Base-by-base conservation (phyloP, 2,888 invertebrate genomes). In the Ophion slaviceki region DNA sequence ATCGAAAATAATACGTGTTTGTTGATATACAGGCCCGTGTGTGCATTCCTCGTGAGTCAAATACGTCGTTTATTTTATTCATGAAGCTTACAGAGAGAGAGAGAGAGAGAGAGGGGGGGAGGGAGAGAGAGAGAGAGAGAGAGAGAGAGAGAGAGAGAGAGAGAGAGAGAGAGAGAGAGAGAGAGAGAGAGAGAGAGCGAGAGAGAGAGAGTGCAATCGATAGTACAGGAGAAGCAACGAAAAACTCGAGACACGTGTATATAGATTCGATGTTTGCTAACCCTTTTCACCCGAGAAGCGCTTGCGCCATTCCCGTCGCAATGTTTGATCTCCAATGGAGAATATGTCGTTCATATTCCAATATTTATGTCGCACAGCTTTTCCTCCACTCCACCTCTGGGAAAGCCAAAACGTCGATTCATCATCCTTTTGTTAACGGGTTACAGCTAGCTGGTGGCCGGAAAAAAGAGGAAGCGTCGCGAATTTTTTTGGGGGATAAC, bases 41-140 rank as follows among this genome's bases (percentile, higher is more conserved):
- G 61, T 36, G 32, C 57, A 47, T 67, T 83, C 45, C 75, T 67
- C 74, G 71, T 71, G 80, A 80, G 76, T 83, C 85, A 83, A 86
- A 86, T 68, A 72, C 91, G 82, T 89, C 88, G 89, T 88, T 90
- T 91, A 90, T 92, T 91, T 92, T 92, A 92, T 92, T 92, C 92
- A 92, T 92, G 91, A 91, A 89, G 88, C 90, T 89, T 87, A 68
- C 87, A 84, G 87, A 68, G 64, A 71, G 47, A 84, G 87, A 79
- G 87, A 28, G n/a, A n/a, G n/a, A n/a, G n/a, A n/a, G n/a, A n/a
- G n/a, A n/a, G n/a, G 28, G 28, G 3, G 28, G 3, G 28, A 28
- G 28, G 1, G 28, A 28, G 24, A 24, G 0, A 24, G 24, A 24
- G 24, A 24, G 24, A 24, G 24, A 24, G 24, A 1, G 24, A 24